phyloP scores from a whole-genome alignment of 2,888 invertebrate species.

The Homarus gammarus region DNA sequence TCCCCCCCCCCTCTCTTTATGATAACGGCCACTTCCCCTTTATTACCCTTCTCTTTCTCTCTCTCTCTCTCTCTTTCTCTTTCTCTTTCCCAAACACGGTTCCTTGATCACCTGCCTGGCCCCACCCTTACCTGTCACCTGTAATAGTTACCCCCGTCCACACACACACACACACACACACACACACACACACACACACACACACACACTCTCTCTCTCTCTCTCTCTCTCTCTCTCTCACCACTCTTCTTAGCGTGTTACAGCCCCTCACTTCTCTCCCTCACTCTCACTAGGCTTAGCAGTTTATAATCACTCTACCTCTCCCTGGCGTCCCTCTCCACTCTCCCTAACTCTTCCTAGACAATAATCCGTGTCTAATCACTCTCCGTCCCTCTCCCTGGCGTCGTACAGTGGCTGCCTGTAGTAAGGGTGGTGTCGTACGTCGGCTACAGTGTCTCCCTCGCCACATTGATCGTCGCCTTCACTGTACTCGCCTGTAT shows the following conservation, averaged over 20 bases:
- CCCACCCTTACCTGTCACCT: not conserved
- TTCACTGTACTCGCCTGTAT: constrained; percentile 78
- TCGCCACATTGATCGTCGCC: constrained; percentile 79
- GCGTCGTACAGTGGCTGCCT: constrained; percentile 75
- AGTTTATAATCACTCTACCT: not conserved
- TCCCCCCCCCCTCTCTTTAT: not conserved
- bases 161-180: constrained; percentile 8
- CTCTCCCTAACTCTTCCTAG: not conserved
- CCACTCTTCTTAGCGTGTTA: not conserved
- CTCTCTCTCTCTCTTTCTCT: not conserved
- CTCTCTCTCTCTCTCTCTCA: not conserved
- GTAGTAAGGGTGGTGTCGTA: constrained; percentile 79
- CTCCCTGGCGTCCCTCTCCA: not conserved
- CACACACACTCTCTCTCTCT: constrained; percentile 4
- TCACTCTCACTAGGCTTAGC: not conserved
- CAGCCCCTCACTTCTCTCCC: constrained; percentile 17
- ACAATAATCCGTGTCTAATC: not conserved
- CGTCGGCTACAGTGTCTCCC: constrained; percentile 79
- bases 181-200: not conserved
- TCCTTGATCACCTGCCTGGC: not conserved
- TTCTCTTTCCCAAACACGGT: not conserved
- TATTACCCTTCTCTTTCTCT: constrained; percentile 9
- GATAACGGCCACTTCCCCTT: too few relatives aligned
- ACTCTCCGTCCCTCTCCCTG: constrained; percentile 7
- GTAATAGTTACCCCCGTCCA: not conserved